A percentile compares a stretch with the other conserved stretches of the same genome.
Conservation (phyloP, 2,888 invertebrate species). For the Drosophila sordidapex region DNA sequence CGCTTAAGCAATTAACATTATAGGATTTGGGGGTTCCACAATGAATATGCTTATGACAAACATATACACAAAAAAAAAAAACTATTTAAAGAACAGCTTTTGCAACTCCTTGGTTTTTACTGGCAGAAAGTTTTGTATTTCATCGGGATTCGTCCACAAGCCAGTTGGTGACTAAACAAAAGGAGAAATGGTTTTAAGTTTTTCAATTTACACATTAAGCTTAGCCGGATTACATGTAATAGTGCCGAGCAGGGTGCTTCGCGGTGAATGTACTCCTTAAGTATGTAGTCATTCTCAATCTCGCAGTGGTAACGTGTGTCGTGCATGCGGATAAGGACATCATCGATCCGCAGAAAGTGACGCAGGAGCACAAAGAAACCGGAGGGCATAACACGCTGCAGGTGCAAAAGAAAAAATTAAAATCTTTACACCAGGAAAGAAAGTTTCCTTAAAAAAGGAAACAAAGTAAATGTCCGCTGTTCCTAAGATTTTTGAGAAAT, state of each 20-base stretch:
- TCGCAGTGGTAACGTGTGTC: slow-evolving; percentile 95
- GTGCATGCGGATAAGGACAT: slow-evolving; percentile 93
- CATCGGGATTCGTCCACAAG: slow-evolving; percentile 89
- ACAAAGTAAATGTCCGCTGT: too few species aligned
- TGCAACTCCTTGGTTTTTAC: slow-evolving; percentile 85
- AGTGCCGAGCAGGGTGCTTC: slow-evolving; percentile 90
- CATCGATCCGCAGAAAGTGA: slow-evolving; percentile 97
- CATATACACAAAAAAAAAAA: background rate
- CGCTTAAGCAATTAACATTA: slow-evolving; percentile 20
- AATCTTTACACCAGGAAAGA: background rate
- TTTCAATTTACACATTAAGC: background rate
- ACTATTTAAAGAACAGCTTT: slow-evolving; percentile 83
- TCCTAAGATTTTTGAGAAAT: too few species aligned
- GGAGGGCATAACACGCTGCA: slow-evolving; percentile 97
- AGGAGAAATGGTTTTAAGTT: background rate
- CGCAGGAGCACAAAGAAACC: slow-evolving; percentile 96
- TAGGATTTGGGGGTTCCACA: background rate
- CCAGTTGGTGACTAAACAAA: slow-evolving; percentile 63
- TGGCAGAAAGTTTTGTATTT: slow-evolving; percentile 89
- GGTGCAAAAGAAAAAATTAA: background rate
- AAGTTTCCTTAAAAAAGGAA: too few species aligned
- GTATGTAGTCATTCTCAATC: slow-evolving; percentile 90
- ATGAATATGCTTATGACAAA: too few species aligned
- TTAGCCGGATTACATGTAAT: slow-evolving; percentile 85
- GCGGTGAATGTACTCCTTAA: slow-evolving; percentile 93